Percentiles rank a stretch among this genome's conserved stretches.
phyloP scores from a whole-genome alignment of 1,140 invertebrate genomes.

The Frieseomelitta varia region DNA sequence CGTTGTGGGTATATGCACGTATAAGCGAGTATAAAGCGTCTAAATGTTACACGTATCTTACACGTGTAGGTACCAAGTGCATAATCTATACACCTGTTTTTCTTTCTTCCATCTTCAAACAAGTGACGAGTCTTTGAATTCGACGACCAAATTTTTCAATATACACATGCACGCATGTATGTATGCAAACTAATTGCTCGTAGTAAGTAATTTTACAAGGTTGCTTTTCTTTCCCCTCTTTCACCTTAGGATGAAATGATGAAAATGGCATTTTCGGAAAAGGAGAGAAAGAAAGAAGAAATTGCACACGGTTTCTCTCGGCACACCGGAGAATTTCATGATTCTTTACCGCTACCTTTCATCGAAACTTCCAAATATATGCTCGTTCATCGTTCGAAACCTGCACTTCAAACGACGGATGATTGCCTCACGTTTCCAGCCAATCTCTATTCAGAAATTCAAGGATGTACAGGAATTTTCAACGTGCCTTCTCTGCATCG shows the following conservation, averaged over 20 bases:
- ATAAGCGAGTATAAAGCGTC: no score
- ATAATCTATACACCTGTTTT: background rate
- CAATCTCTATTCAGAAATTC: background rate
- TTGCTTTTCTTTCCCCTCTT: background rate
- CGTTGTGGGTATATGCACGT: background rate
- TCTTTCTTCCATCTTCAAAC: background rate
- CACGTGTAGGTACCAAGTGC: no score
- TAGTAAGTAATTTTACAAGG: background rate
- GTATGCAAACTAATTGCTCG: background rate
- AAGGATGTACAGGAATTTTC: no score
- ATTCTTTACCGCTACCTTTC: slow-evolving; percentile 73
- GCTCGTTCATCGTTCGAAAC: background rate
- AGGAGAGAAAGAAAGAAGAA: slow-evolving; percentile 66
- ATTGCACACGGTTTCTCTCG: slow-evolving; percentile 56
- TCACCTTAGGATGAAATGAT: background rate
- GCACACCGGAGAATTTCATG: slow-evolving; percentile 79
- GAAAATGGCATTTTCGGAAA: slow-evolving; percentile 35
- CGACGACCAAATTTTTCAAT: background rate
- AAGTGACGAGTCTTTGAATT: background rate
- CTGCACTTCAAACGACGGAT: background rate
- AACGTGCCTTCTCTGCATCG: no score
- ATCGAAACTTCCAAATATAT: slow-evolving; percentile 18
- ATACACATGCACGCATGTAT: no score
- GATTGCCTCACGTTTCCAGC: background rate
- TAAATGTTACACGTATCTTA: background rate